phyloP scores from a whole-genome alignment of 2,113 vertebrate genomes.

The Lepus europaeus region DNA sequence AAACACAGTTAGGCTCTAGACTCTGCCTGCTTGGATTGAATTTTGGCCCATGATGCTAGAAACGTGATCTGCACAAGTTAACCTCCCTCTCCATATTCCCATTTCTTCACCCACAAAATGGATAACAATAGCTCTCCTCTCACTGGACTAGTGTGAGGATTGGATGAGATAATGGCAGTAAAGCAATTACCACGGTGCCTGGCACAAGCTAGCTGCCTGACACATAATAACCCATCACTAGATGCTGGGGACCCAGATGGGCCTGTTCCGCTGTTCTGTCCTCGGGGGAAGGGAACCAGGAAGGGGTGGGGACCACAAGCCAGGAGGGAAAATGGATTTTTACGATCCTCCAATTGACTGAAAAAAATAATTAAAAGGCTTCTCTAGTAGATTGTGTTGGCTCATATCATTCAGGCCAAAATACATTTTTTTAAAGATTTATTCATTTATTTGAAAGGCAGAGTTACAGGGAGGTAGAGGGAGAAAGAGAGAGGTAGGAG shows the following conservation, averaged over 20 bases:
- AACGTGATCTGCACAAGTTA: neutral
- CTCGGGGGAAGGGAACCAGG: neutral
- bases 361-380: neutral
- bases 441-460: too few relatives aligned
- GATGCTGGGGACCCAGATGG: neutral
- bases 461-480: too few relatives aligned
- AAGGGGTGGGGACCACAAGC: neutral
- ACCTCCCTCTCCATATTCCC: neutral
- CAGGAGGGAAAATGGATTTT: constrained; percentile 4
- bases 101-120: neutral
- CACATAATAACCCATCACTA: neutral
- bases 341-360: neutral
- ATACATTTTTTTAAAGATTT: neutral
- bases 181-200: neutral
- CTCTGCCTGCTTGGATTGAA: neutral
- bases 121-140: neutral
- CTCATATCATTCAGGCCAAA: neutral
- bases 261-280: neutral
- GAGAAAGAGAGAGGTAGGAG: too few relatives aligned
- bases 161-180: neutral
- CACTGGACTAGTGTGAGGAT: neutral
- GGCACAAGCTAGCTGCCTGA: neutral
- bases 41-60: neutral
- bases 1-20: neutral
- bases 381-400: neutral